Percentiles rank a stretch among this genome's conserved stretches.
phyloP scores from a whole-genome alignment of 2,888 invertebrate genomes.

The Cheilosia scutellata region DNA sequence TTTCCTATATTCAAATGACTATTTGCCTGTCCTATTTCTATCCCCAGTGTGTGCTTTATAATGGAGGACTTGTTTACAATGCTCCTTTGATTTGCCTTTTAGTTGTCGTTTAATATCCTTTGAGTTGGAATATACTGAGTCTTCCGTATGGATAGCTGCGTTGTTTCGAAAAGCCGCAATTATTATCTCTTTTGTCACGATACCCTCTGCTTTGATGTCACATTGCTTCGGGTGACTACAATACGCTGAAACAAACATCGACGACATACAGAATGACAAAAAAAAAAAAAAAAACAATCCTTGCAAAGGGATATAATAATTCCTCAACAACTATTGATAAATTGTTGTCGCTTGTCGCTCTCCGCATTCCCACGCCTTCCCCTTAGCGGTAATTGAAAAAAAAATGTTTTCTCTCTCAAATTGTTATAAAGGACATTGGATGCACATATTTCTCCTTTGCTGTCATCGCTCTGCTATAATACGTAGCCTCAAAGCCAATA shows the following conservation, averaged over 20 bases:
- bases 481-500: constrained; percentile 14
- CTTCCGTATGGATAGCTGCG: constrained; percentile 12
- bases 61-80: constrained; percentile 32
- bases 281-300: constrained; percentile 9
- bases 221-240: constrained; percentile 46
- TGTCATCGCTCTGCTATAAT: constrained; percentile 38
- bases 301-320: constrained; percentile 53
- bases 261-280: neutral
- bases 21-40: constrained; percentile 34
- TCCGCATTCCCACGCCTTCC: constrained; percentile 17
- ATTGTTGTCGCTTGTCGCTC: constrained; percentile 45
- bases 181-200: constrained; percentile 49
- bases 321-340: constrained; percentile 64
- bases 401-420: constrained; percentile 23
- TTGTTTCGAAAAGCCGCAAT: constrained; percentile 62
- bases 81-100: constrained; percentile 71
- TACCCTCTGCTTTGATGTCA: constrained; percentile 67
- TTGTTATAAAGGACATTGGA: constrained; percentile 6
- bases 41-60: constrained; percentile 15
- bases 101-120: constrained; percentile 73
- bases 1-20: constrained; percentile 52
- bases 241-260: too few relatives aligned
- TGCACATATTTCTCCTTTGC: constrained; percentile 12
- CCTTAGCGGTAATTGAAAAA: constrained; percentile 25
- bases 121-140: constrained; percentile 47